Base-by-base conservation (phyloP, 2,888 invertebrate genomes). In the Fabriciana adippe region DNA sequence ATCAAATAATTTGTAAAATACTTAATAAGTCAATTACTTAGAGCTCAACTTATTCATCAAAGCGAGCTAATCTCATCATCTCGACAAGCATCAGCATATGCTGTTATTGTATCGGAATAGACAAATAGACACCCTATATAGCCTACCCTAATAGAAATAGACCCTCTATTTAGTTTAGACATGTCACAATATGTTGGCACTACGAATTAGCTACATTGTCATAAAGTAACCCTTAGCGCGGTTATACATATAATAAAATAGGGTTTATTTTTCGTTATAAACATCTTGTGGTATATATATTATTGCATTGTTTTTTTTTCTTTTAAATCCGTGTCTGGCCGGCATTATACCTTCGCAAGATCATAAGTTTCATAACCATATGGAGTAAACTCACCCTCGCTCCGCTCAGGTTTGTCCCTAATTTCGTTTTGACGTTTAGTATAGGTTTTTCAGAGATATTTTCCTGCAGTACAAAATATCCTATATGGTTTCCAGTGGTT, bases 141-240 rank as follows among this genome's bases (percentile, higher is more conserved):
- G 75, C 72, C 72, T 71, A 66, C 73, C 74, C 75, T 73, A 15
- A 26, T 74, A 55, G 73, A 74, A 73, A 75, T 70, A 70, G 69
- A 73, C 79, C 78, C 78, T 76, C 72, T 77, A 62, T 76, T 78
- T 78, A 69, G 61, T 66, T 63, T 55, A 64, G 68, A 51, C 63
- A 48, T 73, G 75, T 76, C 76, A 74, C 73, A 75, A 75, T 75
- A 73, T 73, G 74, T 67, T 70, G 64, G 61, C 68, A 55, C 55
- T 70, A 64, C 21, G 64, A 68, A 72, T 75, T 71, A 73, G 57
- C 8, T 55, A 48, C 31, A 66, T 66, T 48, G 51, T 45, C 21
- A 6, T 15, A 5, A 53, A 47, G 26, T 35, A 41, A 68, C 60
- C 64, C 68, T 35, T 18, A 54, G 6, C 13, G 50, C 1, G 31